A percentile compares a stretch with the other conserved stretches of the same genome.
phyloP scores from a whole-genome alignment of 2,113 vertebrate genomes.

The Microcebus jonahi region DNA sequence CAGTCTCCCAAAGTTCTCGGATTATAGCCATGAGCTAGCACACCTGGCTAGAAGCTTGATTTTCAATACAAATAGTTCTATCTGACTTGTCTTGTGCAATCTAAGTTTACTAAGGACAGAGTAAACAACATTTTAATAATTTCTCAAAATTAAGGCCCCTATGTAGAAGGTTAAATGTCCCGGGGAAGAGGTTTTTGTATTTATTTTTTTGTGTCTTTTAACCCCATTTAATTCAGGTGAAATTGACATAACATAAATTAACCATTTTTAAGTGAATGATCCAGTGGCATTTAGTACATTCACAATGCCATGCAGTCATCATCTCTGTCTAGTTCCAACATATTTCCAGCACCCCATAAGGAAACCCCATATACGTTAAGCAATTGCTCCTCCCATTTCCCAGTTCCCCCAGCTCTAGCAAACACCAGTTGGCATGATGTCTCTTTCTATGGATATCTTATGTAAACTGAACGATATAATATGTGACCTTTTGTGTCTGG shows the following conservation, averaged over 20 bases:
- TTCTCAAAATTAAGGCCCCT: neutral
- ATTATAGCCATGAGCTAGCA: rapidly evolving
- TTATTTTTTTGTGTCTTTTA: neutral
- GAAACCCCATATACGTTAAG: neutral
- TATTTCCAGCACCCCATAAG: neutral
- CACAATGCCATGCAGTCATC: neutral
- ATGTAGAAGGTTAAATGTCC: neutral
- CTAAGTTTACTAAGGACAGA: neutral
- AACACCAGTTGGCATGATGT: neutral
- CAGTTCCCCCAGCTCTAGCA: neutral
- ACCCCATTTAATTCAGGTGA: neutral
- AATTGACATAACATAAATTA: neutral
- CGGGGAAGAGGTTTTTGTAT: neutral
- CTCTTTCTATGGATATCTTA: neutral
- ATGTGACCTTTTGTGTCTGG: neutral
- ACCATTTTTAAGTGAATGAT: neutral
- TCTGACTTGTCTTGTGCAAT: neutral
- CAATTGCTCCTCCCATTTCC: too few relatives aligned
- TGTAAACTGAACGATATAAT: neutral
- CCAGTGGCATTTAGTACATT: neutral
- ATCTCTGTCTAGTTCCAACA: neutral
- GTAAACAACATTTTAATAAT: neutral
- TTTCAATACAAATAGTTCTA: neutral
- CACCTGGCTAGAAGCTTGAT: neutral
- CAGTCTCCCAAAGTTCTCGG: too few relatives aligned